phyloP scores from a whole-genome alignment of 2,888 invertebrate species.

The Synanthedon myopaeformis region DNA sequence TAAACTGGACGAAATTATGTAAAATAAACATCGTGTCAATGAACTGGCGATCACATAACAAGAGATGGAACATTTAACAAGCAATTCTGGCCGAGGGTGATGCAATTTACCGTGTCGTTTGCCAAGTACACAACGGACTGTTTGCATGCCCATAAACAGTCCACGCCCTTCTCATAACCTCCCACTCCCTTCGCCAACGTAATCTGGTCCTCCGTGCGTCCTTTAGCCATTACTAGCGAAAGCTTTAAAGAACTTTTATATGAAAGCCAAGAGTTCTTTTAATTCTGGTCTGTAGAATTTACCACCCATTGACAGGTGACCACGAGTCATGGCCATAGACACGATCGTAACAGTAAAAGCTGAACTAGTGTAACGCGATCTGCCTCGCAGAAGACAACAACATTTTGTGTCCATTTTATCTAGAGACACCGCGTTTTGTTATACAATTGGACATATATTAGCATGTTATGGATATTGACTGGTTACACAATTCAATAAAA shows the following conservation, averaged over 20 bases:
- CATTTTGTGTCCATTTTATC: too few species aligned
- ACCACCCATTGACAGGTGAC: conserved; percentile 47
- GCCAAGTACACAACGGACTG: conserved; percentile 42
- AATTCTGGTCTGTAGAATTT: conserved; percentile 27
- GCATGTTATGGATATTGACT: too few species aligned
- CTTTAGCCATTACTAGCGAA: too few species aligned
- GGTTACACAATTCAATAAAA: too few species aligned
- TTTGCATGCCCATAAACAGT: conserved; percentile 57
- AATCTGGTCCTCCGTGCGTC: conserved; percentile 2
- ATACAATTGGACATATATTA: too few species aligned
- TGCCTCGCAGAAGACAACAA: conserved; percentile 26
- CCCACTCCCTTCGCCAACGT: conserved; percentile 26
- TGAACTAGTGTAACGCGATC: conserved; percentile 38
- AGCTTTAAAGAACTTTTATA: too few species aligned
- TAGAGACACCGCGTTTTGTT: too few species aligned
- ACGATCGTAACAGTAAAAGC: conserved; percentile 45
- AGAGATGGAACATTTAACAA: conserved; percentile 37
- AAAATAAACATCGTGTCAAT: conserved; percentile 13
- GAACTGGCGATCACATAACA: conserved; percentile 29
- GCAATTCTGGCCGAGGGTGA: conserved; percentile 41
- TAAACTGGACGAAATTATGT: too few species aligned
- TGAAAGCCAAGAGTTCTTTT: conserved; percentile 16
- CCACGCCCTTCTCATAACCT: conserved; percentile 47
- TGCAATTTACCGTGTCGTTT: conserved; percentile 58
- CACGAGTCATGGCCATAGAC: conserved; percentile 39